Base-by-base conservation (phyloP, 2,888 invertebrate species). In the Zygothrica quintamaculata region DNA sequence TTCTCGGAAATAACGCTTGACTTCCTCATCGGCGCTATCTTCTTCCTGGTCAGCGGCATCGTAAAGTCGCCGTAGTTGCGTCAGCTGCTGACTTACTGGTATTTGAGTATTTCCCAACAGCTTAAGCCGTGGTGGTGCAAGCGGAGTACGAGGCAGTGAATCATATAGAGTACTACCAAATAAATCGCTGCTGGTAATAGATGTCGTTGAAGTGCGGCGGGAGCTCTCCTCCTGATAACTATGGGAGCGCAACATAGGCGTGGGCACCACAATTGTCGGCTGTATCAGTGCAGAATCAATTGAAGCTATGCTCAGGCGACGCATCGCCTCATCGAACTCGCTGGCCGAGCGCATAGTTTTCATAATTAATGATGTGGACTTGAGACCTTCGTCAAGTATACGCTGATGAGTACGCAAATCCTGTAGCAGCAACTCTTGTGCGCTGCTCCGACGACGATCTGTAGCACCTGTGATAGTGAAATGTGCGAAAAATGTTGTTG, bases 21-120 rank as follows among this genome's bases (percentile, higher is more conserved):
- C 94, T 85, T 94, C 93, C 78, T 93, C 93, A 76, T 94, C 94
- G 3, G 93, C 93, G 51, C 92, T 91, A 31, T 92, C 93, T 13
- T 85, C 86, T 48, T 92, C 92, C 29, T 90, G 88, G 1, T 88
- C 88, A 4, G 90, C 88, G 3, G 88, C 87, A 44, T 91, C 91
- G 56, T 91, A 90, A 26, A 91, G 81, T 1, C 89, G 73, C 1
- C 90, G 73, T 47, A 91, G 43, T 15, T 91, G 90, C 1, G 90
- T 88, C 37, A 91, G 44, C 53, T 91, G 91, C 42, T 91, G 90
- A 40, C 89, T 90, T 0, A 91, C 81, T 0, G 89, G 85, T 8
- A 89, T 79, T 12, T 88, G 88, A 0, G 90, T 81, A 18, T 89
- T 89, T 1, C 88, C 90, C 36, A 90, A 73, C 7, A 90, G 72